A percentile compares a stretch with the other conserved stretches of the same genome.
phyloP scores from a whole-genome alignment of 2,888 invertebrate species.

The Thysanoteuthis rhombus region DNA sequence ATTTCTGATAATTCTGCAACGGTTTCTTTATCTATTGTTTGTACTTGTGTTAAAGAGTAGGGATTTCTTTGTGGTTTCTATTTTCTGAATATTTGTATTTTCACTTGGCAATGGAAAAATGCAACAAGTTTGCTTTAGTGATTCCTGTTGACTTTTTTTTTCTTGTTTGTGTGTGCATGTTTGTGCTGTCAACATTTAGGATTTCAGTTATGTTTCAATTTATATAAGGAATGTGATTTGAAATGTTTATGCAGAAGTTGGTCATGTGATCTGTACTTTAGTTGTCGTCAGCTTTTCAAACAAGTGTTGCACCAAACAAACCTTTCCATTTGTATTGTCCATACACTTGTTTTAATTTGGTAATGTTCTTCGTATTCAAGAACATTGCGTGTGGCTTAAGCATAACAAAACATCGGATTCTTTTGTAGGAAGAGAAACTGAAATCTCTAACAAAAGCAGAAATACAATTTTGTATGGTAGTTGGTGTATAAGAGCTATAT shows the following conservation, averaged over 20 bases:
- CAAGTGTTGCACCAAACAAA: not conserved
- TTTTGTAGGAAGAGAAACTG: not conserved
- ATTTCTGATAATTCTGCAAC: too few species aligned
- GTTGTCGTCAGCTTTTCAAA: not conserved
- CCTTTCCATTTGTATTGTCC: not conserved
- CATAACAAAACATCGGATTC: not conserved
- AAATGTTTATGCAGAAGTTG: not conserved
- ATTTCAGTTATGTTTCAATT: too few species aligned
- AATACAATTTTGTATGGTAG: not conserved
- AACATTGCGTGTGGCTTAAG: not conserved
- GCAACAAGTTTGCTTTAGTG: not conserved
- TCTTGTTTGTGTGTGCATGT: not conserved
- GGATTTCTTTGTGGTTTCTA: not conserved
- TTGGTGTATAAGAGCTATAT: not conserved
- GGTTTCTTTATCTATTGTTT: too few species aligned
- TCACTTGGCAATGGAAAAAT: not conserved
- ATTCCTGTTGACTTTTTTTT: not conserved
- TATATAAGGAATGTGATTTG: not conserved
- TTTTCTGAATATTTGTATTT: not conserved
- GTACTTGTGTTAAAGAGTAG: not conserved
- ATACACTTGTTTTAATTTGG: not conserved
- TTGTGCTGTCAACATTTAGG: not conserved
- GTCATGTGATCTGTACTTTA: not conserved
- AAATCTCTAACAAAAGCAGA: constrained; percentile 1
- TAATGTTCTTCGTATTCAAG: not conserved